A percentile compares a stretch with the other conserved stretches of the same genome.
Conservation (phyloP, 2,888 invertebrate genomes). For the Myopa tessellatipennis region DNA sequence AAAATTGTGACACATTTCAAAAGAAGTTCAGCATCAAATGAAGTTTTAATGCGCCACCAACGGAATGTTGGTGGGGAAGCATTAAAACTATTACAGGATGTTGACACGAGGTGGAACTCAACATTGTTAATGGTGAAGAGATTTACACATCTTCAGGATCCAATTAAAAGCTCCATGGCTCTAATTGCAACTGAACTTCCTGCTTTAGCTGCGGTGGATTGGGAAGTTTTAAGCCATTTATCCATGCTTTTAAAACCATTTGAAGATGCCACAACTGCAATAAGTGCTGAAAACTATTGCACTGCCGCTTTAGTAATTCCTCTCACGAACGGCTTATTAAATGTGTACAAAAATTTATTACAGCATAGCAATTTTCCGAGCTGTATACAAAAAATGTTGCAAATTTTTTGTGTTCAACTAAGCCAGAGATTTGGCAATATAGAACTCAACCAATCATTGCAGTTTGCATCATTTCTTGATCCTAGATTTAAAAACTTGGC, state of each 20-base stretch:
- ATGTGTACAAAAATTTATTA: conserved; percentile 4
- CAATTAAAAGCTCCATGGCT: conserved; percentile 2
- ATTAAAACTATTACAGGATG: neutral
- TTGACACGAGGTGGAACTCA: neutral
- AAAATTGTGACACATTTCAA: neutral
- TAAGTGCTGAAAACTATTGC: neutral
- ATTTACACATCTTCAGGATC: neutral
- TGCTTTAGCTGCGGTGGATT: neutral
- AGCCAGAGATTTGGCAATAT: neutral
- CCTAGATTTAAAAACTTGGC: neutral
- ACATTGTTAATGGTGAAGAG: conserved; percentile 2
- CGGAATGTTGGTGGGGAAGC: neutral
- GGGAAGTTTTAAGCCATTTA: neutral
- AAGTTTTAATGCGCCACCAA: conserved; percentile 7
- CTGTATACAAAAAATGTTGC: neutral
- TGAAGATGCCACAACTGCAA: neutral
- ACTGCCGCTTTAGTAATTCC: conserved; percentile 1
- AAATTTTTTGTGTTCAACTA: neutral
- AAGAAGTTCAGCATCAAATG: neutral
- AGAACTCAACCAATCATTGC: neutral
- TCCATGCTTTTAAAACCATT: neutral
- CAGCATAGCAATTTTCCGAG: neutral
- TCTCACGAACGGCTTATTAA: neutral
- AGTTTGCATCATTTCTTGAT: neutral
- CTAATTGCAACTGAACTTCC: conserved; percentile 2